phyloP scores from a whole-genome alignment of 2,113 vertebrate genomes.

The Machaerirhynchus nigripectus region DNA sequence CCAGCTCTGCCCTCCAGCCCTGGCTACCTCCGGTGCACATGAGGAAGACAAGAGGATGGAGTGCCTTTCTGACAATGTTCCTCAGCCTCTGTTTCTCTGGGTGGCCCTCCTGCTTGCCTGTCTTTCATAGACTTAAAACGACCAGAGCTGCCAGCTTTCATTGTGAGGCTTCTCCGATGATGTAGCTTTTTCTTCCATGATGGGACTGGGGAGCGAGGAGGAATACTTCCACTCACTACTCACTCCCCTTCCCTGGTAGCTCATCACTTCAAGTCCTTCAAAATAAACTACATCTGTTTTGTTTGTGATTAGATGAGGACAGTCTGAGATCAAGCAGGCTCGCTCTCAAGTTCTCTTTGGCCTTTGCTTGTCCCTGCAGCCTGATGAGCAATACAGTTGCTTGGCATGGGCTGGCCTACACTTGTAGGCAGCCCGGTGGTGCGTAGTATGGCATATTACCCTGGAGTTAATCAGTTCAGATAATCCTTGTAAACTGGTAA shows the following conservation, averaged over 20 bases:
- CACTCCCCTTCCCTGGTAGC: background rate
- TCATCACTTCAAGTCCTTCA: background rate
- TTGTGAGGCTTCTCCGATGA: background rate
- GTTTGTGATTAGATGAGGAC: background rate
- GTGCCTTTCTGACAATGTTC: background rate
- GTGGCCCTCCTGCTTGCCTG: background rate
- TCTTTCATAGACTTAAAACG: background rate
- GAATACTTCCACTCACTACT: background rate
- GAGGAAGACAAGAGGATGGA: background rate
- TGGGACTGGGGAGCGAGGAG: background rate
- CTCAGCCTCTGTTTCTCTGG: background rate
- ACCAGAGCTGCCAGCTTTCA: background rate
- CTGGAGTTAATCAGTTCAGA: slow-evolving; percentile 53
- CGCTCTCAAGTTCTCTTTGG: background rate
- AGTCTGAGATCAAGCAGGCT: background rate
- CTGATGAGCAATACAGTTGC: background rate
- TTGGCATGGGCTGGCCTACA: slow-evolving; percentile 5
- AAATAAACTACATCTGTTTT: background rate
- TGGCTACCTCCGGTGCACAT: background rate
- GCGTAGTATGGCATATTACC: slow-evolving; percentile 66
- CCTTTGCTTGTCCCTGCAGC: background rate
- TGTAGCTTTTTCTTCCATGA: background rate
- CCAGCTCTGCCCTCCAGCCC: background rate
- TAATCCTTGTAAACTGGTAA: slow-evolving; percentile 66
- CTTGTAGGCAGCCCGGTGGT: slow-evolving; percentile 1